Evolutionary conservation across 2,888 invertebrate species (phyloP).

Genomic region (Elysia crispata): DNA sequence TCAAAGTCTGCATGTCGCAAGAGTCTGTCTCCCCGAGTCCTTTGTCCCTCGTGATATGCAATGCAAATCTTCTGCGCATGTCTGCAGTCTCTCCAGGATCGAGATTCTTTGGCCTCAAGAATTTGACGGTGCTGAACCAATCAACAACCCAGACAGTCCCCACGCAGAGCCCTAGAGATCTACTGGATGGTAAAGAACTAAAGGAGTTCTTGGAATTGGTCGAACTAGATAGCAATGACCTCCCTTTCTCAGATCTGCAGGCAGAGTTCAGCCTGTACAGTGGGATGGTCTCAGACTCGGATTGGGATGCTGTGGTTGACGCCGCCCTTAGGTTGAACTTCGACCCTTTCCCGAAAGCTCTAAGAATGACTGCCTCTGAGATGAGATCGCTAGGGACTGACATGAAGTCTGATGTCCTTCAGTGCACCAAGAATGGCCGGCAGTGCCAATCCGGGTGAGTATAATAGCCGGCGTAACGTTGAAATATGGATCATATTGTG

Average conservation of each 20-base stretch:
- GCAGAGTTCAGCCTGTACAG: constrained; percentile 29
- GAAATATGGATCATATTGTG: no score
- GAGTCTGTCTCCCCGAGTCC: not conserved
- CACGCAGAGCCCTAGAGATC: not conserved
- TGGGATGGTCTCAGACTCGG: constrained; percentile 18
- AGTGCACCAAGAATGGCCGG: constrained; percentile 37
- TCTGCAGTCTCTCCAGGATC: not conserved
- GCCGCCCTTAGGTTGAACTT: not conserved
- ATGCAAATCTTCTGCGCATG: constrained; percentile 18
- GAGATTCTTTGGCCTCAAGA: not conserved
- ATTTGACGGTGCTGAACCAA: no score
- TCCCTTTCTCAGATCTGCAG: not conserved
- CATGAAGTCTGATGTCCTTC: constrained; percentile 26
- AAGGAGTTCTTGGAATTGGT: constrained; percentile 5
- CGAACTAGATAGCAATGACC: not conserved
- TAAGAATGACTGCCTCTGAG: constrained; percentile 29
- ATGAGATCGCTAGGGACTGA: constrained; percentile 24
- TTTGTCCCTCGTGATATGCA: constrained; percentile 25
- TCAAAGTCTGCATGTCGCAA: not conserved
- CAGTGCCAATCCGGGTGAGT: constrained; percentile 20
- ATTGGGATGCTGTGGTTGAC: constrained; percentile 21
- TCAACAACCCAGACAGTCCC: no score
- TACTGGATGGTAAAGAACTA: constrained; percentile 10
- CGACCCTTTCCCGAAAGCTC: constrained; percentile 18
- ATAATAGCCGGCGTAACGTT: no score